Conservation (phyloP, 1,140 invertebrate species). For the Brachionus rotundiformis region DNA sequence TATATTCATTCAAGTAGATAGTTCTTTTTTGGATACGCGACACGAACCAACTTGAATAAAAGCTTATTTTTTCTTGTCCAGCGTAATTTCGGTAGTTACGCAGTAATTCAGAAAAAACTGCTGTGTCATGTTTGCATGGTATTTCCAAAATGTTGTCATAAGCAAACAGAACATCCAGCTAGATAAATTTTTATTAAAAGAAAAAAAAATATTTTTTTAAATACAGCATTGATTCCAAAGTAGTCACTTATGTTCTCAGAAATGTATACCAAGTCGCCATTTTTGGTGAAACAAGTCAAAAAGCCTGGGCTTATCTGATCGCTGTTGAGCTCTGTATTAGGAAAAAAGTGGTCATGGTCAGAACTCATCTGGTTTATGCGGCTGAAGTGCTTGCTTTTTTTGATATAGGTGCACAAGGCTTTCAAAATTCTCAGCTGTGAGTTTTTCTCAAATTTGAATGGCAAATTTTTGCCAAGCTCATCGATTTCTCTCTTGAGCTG, state of each 20-base stretch:
- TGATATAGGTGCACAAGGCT: conserved; percentile 37
- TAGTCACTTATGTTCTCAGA: conserved; percentile 21
- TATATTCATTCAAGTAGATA: background rate
- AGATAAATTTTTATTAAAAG: background rate
- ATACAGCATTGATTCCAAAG: conserved; percentile 34
- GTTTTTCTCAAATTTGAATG: conserved; percentile 39
- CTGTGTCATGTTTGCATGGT: background rate
- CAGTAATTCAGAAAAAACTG: background rate
- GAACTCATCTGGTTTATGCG: background rate
- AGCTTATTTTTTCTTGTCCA: background rate
- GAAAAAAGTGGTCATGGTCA: background rate
- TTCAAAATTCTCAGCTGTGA: conserved; percentile 37
- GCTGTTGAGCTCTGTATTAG: background rate
- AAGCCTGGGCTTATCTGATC: background rate
- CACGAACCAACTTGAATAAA: conserved; percentile 26
- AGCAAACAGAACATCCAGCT: conserved; percentile 19
- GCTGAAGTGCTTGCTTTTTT: conserved; percentile 18
- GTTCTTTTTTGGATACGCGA: conserved; percentile 19
- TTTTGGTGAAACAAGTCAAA: conserved; percentile 13
- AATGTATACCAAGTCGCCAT: conserved; percentile 11
- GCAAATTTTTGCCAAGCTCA: background rate
- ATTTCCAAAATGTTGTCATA: conserved; percentile 33
- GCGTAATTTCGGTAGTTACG: background rate
- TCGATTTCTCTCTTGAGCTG: conserved; percentile 25
- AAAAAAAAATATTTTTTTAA: background rate